Conservation (phyloP, 2,888 invertebrate species). For the Macaria notata region DNA sequence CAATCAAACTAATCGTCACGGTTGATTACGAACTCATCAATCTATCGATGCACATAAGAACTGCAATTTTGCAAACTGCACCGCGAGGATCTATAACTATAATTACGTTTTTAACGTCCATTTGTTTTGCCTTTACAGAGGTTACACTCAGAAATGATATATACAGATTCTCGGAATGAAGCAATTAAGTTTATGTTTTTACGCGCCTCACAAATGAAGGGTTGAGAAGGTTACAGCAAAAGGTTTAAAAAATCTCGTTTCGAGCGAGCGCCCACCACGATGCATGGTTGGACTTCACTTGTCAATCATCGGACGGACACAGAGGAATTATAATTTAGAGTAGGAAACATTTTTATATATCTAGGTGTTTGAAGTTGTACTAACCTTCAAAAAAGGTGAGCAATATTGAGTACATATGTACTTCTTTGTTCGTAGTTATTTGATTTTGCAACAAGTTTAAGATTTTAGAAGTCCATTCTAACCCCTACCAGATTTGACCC, state of each 20-base stretch:
- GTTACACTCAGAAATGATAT: constrained; percentile 33
- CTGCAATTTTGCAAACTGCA: constrained; percentile 14
- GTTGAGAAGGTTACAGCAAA: constrained; percentile 48
- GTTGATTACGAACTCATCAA: constrained; percentile 1
- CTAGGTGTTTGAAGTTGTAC: no score
- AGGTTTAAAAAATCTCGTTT: constrained; percentile 47
- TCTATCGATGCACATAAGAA: constrained; percentile 11
- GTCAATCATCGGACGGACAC: constrained; percentile 58
- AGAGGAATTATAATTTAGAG: constrained; percentile 6
- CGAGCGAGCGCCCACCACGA: constrained; percentile 59
- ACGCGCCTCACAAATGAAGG: constrained; percentile 55
- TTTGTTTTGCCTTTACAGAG: constrained; percentile 15
- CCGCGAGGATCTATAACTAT: background rate
- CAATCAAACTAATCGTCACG: constrained; percentile 13
- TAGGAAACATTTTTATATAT: background rate
- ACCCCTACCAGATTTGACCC: no score
- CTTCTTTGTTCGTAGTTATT: no score
- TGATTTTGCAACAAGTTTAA: no score
- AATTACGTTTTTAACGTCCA: constrained; percentile 17
- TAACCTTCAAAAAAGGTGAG: no score
- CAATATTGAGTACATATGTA: no score
- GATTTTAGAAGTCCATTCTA: no score
- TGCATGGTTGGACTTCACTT: constrained; percentile 55
- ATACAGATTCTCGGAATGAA: constrained; percentile 39
- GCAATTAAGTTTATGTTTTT: constrained; percentile 57